Evolutionary conservation across 2,797 vertebrate genomes (phyloP).

Genomic region (Vireo griseus): DNA sequence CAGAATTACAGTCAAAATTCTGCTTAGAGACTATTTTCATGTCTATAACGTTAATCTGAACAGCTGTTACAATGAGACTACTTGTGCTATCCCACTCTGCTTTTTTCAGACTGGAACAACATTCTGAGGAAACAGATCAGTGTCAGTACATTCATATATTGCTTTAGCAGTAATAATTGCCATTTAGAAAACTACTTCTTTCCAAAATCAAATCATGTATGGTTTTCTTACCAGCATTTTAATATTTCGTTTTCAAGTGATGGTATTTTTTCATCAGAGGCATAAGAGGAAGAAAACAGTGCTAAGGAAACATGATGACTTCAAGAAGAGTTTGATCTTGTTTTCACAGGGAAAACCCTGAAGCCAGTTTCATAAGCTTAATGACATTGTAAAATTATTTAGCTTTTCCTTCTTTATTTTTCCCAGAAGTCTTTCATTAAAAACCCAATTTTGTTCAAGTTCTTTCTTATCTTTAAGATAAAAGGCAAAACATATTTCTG

Average conservation of each 20-base stretch:
- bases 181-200: not conserved
- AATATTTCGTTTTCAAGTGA: slow-evolving; percentile 32
- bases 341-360: slow-evolving; percentile 69
- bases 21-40: not conserved
- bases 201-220: not conserved
- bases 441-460: slow-evolving; percentile 70
- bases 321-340: slow-evolving; percentile 47
- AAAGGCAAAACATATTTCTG: slow-evolving; percentile 63
- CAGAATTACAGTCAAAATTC: not conserved
- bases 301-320: slow-evolving; percentile 43
- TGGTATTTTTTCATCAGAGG: slow-evolving; percentile 15
- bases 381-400: slow-evolving; percentile 66
- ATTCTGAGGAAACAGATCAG: not conserved
- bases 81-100: not conserved
- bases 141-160: not conserved
- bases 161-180: not conserved
- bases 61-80: not conserved
- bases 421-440: slow-evolving; percentile 70
- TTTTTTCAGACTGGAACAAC: not conserved
- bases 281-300: not conserved
- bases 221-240: not conserved
- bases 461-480: slow-evolving; percentile 56
- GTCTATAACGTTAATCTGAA: not conserved
- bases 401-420: slow-evolving; percentile 71
- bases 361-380: slow-evolving; percentile 71